Evolutionary conservation across 2,113 vertebrate species (phyloP), one percentile per base, ranked within the genome.

Genomic region (Lagenorhynchus albirostris): DNA sequence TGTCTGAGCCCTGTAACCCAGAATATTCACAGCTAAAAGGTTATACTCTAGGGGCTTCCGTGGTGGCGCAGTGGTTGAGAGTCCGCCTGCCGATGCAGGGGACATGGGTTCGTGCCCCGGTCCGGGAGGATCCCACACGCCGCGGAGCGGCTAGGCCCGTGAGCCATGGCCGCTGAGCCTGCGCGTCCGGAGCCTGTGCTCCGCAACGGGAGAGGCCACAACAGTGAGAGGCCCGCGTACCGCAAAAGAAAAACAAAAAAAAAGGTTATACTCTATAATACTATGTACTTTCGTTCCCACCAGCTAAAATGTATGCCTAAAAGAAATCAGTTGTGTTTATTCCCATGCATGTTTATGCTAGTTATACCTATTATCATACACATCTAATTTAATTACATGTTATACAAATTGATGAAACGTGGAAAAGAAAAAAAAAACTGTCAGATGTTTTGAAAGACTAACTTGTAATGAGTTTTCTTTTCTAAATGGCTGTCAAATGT

Each of bases 381-480:
- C 18, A 58, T 68, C 15, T 70, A 67, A 84, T 93, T 68, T 94
- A 70, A 90, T 89, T 82, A 81, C 76, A 71, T 76, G 38, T 82
- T 85, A 67, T n/a, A 47, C 12, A 36, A 62, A 65, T 86, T 91
- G 47, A 79, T 80, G 53, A 82, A 38, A 53, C 36, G 25, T 3
- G 68, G 89, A 65, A 68, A 20, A 90, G 53, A 36, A 62, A 67
- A 25, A 25, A 70, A 60, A 79, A 86, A 60, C 17, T 90, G 70
- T 91, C 47, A 70, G 70, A 81, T 88, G 6, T 90, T 97, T 97
- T 77, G 33, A 95, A 95, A 91, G 62, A 88, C 65, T 50, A 73
- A 71, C 53, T 38, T 90, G 41, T 25, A 89, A 67, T 77, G 70
- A 74, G 20, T 71, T 88, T 93, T 38, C 44, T 63, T 95, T 95